Conservation (phyloP, 1,140 invertebrate genomes). For the Subanguina moxae region DNA sequence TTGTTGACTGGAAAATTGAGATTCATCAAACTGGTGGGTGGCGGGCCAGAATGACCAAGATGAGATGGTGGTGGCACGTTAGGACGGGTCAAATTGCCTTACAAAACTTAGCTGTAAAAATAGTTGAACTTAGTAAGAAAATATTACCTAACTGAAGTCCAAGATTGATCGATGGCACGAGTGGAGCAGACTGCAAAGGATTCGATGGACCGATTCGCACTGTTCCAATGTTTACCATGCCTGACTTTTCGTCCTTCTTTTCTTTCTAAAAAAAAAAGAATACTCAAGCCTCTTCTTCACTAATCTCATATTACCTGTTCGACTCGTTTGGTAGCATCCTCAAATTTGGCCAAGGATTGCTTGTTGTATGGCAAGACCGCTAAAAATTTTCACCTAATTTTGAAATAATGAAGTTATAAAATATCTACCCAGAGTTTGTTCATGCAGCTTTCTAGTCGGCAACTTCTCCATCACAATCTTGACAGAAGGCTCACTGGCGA, state of each 20-base stretch:
- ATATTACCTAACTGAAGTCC: constrained; percentile 46
- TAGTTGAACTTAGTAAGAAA: constrained; percentile 54
- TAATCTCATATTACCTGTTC: constrained; percentile 31
- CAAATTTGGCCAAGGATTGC: constrained; percentile 73
- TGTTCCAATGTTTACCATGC: constrained; percentile 48
- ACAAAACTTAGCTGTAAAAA: constrained; percentile 49
- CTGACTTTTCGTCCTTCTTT: constrained; percentile 43
- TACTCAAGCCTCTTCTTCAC: no score
- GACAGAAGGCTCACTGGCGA: constrained; percentile 85
- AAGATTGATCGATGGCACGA: constrained; percentile 60
- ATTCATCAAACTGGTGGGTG: constrained; percentile 29
- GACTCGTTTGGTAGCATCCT: constrained; percentile 56
- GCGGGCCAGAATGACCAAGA: constrained; percentile 1
- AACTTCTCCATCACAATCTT: constrained; percentile 83
- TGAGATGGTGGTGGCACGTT: constrained; percentile 13
- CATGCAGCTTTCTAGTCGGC: constrained; percentile 80
- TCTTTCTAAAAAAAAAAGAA: constrained; percentile 22
- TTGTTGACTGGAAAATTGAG: constrained; percentile 24
- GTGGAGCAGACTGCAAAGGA: constrained; percentile 66
- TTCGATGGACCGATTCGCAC: constrained; percentile 61
- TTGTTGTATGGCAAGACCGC: constrained; percentile 89
- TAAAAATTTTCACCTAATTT: no score
- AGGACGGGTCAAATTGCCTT: constrained; percentile 11
- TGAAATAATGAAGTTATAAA: no score
- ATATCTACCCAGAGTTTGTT: constrained; percentile 72